phyloP scores from a whole-genome alignment of 2,888 invertebrate species.

The Andrena haemorrhoa region DNA sequence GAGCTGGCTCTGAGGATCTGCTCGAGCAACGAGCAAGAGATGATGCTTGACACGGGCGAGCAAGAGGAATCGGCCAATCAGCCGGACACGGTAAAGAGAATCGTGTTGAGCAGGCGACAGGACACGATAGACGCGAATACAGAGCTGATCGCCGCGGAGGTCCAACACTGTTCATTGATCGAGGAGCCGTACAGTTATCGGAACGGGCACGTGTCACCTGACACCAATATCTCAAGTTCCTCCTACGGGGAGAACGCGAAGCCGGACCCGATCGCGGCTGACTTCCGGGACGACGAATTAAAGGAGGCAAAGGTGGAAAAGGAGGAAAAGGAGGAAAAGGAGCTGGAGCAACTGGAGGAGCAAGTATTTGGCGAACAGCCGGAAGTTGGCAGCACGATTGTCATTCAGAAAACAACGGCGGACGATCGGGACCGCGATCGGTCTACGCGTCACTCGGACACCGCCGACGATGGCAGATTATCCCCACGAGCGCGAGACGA shows the following conservation, averaged over 20 bases:
- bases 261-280: slow-evolving; percentile 30
- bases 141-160: slow-evolving; percentile 80
- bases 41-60: slow-evolving; percentile 54
- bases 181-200: slow-evolving; percentile 77
- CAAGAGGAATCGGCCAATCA: slow-evolving; percentile 51
- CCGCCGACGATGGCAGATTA: slow-evolving; percentile 35
- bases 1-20: slow-evolving; percentile 82
- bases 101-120: slow-evolving; percentile 73
- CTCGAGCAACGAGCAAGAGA: slow-evolving; percentile 69
- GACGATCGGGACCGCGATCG: slow-evolving; percentile 21
- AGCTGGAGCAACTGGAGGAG: slow-evolving; percentile 25
- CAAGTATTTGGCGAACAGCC: slow-evolving; percentile 44
- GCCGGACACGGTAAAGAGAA: slow-evolving; percentile 77
- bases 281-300: slow-evolving; percentile 45
- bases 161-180: slow-evolving; percentile 75
- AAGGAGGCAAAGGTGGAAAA: no score
- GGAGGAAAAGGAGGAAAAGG: no score
- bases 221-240: slow-evolving; percentile 29
- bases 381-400: slow-evolving; percentile 44
- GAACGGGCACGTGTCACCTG: slow-evolving; percentile 75
- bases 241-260: slow-evolving; percentile 27
- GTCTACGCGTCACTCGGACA: slow-evolving; percentile 4
- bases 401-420: slow-evolving; percentile 48
- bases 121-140: slow-evolving; percentile 75
- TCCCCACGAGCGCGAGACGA: not conserved